Evolutionary conservation across 2,888 invertebrate species (phyloP).

Genomic region (Drosophila quinaria): DNA sequence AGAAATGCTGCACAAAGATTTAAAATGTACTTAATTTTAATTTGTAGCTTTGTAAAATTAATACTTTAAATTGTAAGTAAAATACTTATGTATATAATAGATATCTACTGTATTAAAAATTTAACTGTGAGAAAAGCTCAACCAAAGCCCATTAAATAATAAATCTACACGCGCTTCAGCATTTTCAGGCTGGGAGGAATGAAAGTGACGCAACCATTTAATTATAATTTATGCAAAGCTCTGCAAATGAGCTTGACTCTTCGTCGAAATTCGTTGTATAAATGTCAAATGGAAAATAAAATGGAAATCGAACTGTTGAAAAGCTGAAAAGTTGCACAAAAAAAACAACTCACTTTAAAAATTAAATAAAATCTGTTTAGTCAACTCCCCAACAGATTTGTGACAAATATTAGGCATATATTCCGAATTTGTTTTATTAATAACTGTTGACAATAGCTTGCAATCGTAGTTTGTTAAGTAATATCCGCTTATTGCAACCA

Average conservation of each 20-base stretch:
- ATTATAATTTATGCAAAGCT: conserved; percentile 16
- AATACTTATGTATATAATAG: no score
- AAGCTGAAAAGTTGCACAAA: background rate
- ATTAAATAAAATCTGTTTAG: background rate
- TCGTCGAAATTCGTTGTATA: background rate
- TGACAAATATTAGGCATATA: background rate
- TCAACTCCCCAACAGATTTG: background rate
- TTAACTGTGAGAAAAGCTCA: no score
- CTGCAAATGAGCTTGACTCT: conserved; percentile 2
- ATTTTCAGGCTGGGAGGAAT: background rate
- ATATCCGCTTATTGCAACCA: background rate
- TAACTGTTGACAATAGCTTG: background rate
- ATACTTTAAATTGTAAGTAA: no score
- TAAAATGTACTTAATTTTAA: no score
- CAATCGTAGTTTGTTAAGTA: background rate
- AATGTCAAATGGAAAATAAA: conserved; percentile 3
- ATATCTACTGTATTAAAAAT: no score
- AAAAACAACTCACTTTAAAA: background rate
- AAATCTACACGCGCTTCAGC: background rate
- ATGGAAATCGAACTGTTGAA: background rate
- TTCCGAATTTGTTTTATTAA: background rate
- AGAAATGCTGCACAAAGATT: no score
- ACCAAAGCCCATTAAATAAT: background rate
- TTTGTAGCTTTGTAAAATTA: no score
- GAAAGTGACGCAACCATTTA: background rate